A percentile compares a stretch with the other conserved stretches of the same genome.
Evolutionary conservation across 2,888 invertebrate genomes (phyloP).

Genomic region (Scaptomyza flava): DNA sequence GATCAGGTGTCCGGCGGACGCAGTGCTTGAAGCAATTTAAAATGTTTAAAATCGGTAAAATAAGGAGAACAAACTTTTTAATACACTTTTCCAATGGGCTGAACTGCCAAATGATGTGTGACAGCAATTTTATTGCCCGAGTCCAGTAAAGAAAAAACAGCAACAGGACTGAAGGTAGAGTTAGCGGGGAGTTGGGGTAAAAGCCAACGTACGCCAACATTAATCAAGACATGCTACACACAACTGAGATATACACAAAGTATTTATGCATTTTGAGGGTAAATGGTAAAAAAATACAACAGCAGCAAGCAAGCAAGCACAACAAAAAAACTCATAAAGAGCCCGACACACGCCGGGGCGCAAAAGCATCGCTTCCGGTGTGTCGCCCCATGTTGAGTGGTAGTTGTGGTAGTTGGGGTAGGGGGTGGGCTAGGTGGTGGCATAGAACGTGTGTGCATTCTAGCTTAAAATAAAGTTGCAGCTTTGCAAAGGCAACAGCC

Average conservation of each 20-base stretch:
- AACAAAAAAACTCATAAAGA: conserved; percentile 56
- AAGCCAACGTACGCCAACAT: conserved; percentile 76
- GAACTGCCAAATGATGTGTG: conserved; percentile 73
- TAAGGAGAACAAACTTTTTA: conserved; percentile 23
- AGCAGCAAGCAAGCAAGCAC: not conserved
- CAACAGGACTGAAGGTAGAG: not conserved
- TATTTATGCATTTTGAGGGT: conserved; percentile 72
- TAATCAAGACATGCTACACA: conserved; percentile 70
- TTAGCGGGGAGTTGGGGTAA: conserved; percentile 54
- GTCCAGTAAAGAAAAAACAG: not conserved
- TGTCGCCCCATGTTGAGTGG: conserved; percentile 56
- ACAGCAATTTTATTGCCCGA: conserved; percentile 71
- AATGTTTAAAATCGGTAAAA: conserved; percentile 34
- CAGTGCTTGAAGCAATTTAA: conserved; percentile 26
- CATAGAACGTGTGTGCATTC: conserved; percentile 72
- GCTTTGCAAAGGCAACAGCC: conserved; percentile 34
- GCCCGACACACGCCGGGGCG: conserved; percentile 71
- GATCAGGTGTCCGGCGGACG: conserved; percentile 58
- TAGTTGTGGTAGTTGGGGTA: not conserved
- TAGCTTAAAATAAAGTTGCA: conserved; percentile 80
- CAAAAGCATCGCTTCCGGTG: conserved; percentile 76
- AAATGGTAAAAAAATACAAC: conserved; percentile 58
- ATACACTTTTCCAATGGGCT: conserved; percentile 10
- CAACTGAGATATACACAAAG: conserved; percentile 50
- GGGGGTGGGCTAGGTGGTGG: conserved; percentile 3